Base-by-base conservation (phyloP, 2,797 vertebrate species). In the Pantherophis vulpinus region DNA sequence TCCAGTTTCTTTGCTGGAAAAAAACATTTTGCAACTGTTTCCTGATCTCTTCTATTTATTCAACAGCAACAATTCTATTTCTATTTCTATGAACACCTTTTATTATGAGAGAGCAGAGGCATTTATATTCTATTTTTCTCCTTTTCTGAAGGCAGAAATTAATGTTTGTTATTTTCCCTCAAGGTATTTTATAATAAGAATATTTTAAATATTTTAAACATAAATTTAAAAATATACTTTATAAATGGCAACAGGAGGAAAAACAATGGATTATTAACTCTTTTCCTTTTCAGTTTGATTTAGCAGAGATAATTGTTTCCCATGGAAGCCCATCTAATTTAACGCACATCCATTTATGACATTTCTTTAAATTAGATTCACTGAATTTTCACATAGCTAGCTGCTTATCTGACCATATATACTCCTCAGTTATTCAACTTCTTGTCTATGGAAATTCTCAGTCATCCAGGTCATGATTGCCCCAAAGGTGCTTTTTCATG, bases 21-120 rank as follows among this genome's bases (percentile, higher is more conserved):
- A 90, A 93, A 95, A 94, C 96, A 94, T 94, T 96, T 94, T 96
- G 96, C 94, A 95, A 91, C 59, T n/a, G 29, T 66, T 63, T 96
- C 96, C 96, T 97, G 97, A 96, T 96, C 96, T 95, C 95, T 96
- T 96, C 95, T 97, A 98, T 97, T 97, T 92, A 91, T 55, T 59
- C 51, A 60, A 94, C 93, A 95, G 93, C 96, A 96, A 96, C 95
- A 94, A 94, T 93, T 91, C 94, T 95, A 97, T 97, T 74, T 97
- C 97, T 97, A 96, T 95, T 37, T 37, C 87, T 94, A 94, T 93
- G 95, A 95, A 96, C 94, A 96, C 93, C 79, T 86, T 91, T 95
- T 96, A 96, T 97, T 96, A 96, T 95, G 95, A 96, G 95, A 93
- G 95, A 97, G 96, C 91, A 94, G 94, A 86, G 90, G 89, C 95